Evolutionary conservation across 1,140 invertebrate genomes (phyloP).

Genomic region (Conus ventricosus): DNA sequence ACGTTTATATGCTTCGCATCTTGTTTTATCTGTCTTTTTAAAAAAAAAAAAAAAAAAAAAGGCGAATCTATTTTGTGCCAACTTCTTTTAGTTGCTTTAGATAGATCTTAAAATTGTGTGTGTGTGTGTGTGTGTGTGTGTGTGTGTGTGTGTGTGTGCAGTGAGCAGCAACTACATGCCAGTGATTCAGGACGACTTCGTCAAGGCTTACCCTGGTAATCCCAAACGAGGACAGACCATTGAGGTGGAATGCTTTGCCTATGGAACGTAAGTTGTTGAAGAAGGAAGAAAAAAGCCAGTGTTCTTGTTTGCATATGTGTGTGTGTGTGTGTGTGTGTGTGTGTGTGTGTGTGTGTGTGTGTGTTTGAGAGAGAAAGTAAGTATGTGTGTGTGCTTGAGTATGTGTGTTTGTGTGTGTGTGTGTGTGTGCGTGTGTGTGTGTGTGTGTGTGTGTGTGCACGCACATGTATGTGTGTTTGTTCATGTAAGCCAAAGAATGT

Average conservation of each 20-base stretch:
- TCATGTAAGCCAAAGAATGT: too few species aligned
- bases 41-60: too few species aligned
- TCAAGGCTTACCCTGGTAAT: conserved; percentile 53
- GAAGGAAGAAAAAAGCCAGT: neutral
- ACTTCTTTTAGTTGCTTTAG: too few species aligned
- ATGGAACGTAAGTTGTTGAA: conserved; percentile 81
- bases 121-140: neutral
- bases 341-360: neutral
- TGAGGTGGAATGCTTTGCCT: conserved; percentile 79
- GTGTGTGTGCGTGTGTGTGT: too few species aligned
- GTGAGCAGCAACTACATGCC: conserved; percentile 47
- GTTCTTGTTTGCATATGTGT: neutral
- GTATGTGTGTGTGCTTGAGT: too few species aligned
- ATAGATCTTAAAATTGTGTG: too few species aligned
- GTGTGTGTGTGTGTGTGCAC: too few species aligned
- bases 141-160: conserved; percentile 7
- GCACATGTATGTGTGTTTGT: too few species aligned
- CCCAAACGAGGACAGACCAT: conserved; percentile 59
- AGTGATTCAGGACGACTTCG: conserved; percentile 57
- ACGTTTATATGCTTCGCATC: too few species aligned
- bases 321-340: neutral
- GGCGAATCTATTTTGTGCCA: too few species aligned
- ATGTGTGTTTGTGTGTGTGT: too few species aligned
- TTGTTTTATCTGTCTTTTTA: too few species aligned
- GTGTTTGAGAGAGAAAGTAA: neutral